Percentiles rank a stretch among this genome's conserved stretches.
phyloP scores from a whole-genome alignment of 2,888 invertebrate species.

The Argyresthia goedartella region DNA sequence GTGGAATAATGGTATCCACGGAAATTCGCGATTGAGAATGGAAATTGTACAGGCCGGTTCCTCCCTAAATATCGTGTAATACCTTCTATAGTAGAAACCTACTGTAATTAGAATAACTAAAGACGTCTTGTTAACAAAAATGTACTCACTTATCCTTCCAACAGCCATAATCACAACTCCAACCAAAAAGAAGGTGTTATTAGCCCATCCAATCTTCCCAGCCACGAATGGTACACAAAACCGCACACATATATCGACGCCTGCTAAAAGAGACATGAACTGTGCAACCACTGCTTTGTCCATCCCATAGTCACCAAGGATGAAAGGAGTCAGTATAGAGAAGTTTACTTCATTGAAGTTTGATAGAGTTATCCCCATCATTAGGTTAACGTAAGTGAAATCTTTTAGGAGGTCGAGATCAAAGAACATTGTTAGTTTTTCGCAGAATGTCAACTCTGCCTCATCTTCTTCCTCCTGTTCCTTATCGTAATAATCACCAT shows the following conservation, averaged over 20 bases:
- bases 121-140: no score
- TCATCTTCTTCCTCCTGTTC: slow-evolving; percentile 22
- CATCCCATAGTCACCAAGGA: slow-evolving; percentile 77
- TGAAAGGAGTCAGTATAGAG: slow-evolving; percentile 79
- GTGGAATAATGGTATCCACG: no score
- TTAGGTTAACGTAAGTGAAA: slow-evolving; percentile 76
- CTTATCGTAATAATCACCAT: slow-evolving; percentile 24
- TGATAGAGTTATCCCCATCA: slow-evolving; percentile 78
- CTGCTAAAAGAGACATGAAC: slow-evolving; percentile 78
- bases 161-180: slow-evolving; percentile 76
- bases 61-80: no score
- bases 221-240: slow-evolving; percentile 78
- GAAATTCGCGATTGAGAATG: no score
- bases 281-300: slow-evolving; percentile 72
- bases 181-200: slow-evolving; percentile 77
- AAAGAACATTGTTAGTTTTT: slow-evolving; percentile 75
- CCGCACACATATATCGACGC: slow-evolving; percentile 74
- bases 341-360: slow-evolving; percentile 81
- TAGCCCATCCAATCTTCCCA: slow-evolving; percentile 78
- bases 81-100: no score
- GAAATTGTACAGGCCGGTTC: no score
- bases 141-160: slow-evolving; percentile 72
- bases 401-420: slow-evolving; percentile 79
- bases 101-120: no score
- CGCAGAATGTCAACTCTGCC: slow-evolving; percentile 47